Evolutionary conservation across 2,888 invertebrate genomes (phyloP), one percentile per base, ranked within the genome.

Genomic region (Melieria crassipennis): DNA sequence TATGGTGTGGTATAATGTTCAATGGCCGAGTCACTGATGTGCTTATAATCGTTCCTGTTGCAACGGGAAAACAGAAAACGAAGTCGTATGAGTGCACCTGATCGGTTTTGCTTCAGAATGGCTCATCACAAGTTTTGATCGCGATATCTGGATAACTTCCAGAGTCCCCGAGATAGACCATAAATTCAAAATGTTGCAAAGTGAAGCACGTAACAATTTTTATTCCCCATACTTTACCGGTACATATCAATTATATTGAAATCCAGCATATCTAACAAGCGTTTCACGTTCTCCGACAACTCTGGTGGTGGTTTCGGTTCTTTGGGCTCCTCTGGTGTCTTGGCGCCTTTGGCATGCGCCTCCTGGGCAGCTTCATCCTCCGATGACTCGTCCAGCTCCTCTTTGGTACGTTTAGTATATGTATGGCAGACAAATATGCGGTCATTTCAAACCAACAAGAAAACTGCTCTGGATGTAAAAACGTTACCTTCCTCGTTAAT

Each of bases 161-260:
- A 30, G 30, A 30, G 30, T 30, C 30, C 30, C 30, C 30, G 30
- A 30, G 30, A 30, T 30, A 30, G 30, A 30, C 30, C 30, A 30
- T 2, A 30, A 30, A 30, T 30, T 30, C 30, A 30, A 30, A 30
- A 30, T 30, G 30, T 30, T 30, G 30, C 30, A 30, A 30, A 30
- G 30, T 30, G 30, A 30, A 30, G 30, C 30, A 30, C 30, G 30
- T 30, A 30, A 30, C 2, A 30, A 30, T 30, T 30, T 30, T 30
- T 30, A 30, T 58, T 16, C 60, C 43, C 5, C 7, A 55, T 13
- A 63, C 4, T 52, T 60, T 75, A 87, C 85, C 87, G 82, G 74
- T 87, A 87, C 80, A 87, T 84, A 69, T 87, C 87, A 46, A 87
- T 81, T 73, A 85, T 84, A 80, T 87, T 87, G 48, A 87, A 87